Conservation (phyloP, 2,113 vertebrate species). For the Phrynosoma blainvillii region DNA sequence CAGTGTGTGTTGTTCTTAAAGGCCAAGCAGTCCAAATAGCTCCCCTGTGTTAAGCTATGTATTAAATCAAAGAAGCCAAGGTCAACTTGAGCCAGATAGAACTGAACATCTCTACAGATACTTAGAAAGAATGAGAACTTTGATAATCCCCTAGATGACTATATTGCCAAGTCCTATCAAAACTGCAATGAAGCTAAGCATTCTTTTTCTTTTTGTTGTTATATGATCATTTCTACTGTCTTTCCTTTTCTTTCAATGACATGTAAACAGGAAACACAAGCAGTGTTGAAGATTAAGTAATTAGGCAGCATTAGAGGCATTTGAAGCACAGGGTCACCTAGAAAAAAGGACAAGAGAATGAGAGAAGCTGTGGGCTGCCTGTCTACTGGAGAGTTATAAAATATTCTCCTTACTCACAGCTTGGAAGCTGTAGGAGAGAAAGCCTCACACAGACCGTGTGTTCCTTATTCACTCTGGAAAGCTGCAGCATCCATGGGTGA, state of each 20-base stretch:
- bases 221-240: slow-evolving; percentile 40
- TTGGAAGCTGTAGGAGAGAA: slow-evolving; percentile 62
- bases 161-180: slow-evolving; percentile 36
- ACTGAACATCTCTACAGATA: not conserved
- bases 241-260: slow-evolving; percentile 66
- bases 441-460: slow-evolving; percentile 45
- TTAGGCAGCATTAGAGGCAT: slow-evolving; percentile 73
- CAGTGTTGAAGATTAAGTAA: slow-evolving; percentile 73
- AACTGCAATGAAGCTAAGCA: slow-evolving; percentile 43
- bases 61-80: not conserved
- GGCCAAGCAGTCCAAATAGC: not conserved
- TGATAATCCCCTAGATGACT: slow-evolving; percentile 25
- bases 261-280: slow-evolving; percentile 66
- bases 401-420: slow-evolving; percentile 57
- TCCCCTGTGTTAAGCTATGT: not conserved
- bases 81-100: not conserved
- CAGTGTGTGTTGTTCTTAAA: not conserved
- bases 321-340: slow-evolving; percentile 70
- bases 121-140: not conserved
- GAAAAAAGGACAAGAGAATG: slow-evolving; percentile 41
- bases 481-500: slow-evolving; percentile 72
- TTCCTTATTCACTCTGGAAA: slow-evolving; percentile 59
- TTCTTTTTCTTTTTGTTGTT: slow-evolving; percentile 11
- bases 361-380: slow-evolving; percentile 52
- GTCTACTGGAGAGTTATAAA: slow-evolving; percentile 56